phyloP scores from a whole-genome alignment of 2,888 invertebrate species.

The Luperina nickerlii region DNA sequence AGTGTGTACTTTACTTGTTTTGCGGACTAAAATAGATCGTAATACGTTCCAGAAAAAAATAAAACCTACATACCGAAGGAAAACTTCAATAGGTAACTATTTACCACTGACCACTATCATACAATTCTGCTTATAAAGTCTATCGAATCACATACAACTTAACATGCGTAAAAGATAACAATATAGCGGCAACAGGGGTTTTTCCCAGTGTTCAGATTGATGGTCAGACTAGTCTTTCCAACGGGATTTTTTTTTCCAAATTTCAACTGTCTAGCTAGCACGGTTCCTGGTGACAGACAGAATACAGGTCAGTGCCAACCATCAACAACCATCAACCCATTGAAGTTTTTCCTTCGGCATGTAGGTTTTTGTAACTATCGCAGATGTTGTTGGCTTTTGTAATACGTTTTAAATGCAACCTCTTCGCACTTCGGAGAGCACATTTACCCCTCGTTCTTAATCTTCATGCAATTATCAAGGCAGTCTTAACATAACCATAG shows the following conservation, averaged over 20 bases:
- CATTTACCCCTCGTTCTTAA: not conserved
- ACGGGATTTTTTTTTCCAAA: no score
- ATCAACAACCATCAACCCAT: not conserved
- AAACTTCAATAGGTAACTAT: not conserved
- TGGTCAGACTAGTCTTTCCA: no score
- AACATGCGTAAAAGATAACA: no score
- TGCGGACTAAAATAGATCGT: slow-evolving; percentile 45
- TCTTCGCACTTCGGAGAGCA: not conserved
- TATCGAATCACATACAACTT: no score
- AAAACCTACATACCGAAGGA: no score
- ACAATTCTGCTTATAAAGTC: no score
- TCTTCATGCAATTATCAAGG: not conserved
- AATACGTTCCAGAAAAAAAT: not conserved
- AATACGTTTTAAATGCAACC: not conserved
- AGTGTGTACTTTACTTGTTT: slow-evolving; percentile 53
- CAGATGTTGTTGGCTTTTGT: not conserved
- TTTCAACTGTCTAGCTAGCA: no score
- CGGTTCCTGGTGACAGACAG: no score
- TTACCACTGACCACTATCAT: no score
- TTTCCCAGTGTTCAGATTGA: no score
- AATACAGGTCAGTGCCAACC: no score
- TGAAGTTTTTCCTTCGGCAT: not conserved
- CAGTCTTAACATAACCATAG: not conserved
- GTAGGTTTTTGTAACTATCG: not conserved
- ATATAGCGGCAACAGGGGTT: no score